These are phyloP conservation scores for Nyctereutes procyonoides DNA, from an alignment of 2,113 vertebrate genomes.

Conservation along the genomic window DNA sequence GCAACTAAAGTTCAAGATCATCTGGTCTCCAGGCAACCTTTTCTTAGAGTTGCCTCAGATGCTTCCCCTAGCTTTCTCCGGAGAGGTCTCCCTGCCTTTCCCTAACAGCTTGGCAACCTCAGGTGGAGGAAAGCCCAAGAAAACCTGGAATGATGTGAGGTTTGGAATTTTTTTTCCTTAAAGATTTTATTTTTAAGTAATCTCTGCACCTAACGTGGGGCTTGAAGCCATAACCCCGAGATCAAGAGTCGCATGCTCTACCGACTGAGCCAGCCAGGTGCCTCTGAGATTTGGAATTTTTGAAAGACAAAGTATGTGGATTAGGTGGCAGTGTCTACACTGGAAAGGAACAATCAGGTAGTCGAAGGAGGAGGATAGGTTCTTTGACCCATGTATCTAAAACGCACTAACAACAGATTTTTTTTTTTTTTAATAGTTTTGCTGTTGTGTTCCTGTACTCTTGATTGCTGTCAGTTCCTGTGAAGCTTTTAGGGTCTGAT, in stretches of 20 bases:
- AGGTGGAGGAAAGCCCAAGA: constrained; percentile 51
- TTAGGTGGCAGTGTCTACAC: background rate
- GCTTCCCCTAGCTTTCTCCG: constrained; percentile 54
- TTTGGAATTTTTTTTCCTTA: constrained; percentile 26
- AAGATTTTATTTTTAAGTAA: background rate
- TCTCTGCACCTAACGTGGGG: background rate
- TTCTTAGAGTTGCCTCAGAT: constrained; percentile 61
- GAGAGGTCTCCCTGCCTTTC: constrained; percentile 42
- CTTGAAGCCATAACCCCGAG: background rate
- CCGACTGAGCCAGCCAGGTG: background rate
- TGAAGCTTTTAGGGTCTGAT: background rate
- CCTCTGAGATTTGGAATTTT: constrained; percentile 54
- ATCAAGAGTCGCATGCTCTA: background rate
- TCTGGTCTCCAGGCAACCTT: constrained; percentile 77
- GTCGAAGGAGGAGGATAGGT: background rate
- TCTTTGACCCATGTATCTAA: background rate
- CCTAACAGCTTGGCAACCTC: constrained; percentile 43
- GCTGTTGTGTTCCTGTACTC: background rate
- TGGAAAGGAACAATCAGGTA: constrained; percentile 10
- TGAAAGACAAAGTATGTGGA: constrained; percentile 3
- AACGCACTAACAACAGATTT: background rate
- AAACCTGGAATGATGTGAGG: constrained; percentile 56
- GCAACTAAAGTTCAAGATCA: constrained; percentile 75
- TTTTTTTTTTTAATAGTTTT: background rate
- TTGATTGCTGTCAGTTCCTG: background rate